These are phyloP conservation scores for Pangasius larnaudii DNA, from an alignment of 2,797 vertebrate genomes.

Conservation along the genomic window DNA sequence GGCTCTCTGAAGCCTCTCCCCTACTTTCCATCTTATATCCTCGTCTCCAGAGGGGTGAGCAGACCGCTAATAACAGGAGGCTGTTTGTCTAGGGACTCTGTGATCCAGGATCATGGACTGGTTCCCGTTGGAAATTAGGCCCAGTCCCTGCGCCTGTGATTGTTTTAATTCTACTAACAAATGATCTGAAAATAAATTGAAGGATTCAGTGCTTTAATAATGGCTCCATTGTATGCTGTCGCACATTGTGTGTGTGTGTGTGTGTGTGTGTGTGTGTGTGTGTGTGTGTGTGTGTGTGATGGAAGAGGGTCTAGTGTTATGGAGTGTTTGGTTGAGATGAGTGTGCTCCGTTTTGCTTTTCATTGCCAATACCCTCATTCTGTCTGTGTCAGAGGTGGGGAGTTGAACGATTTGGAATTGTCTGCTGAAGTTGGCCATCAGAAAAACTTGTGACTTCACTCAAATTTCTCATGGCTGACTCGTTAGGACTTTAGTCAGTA, in stretches of 20 bases:
- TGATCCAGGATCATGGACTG: slow-evolving; percentile 56
- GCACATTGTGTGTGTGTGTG: slow-evolving; percentile 28
- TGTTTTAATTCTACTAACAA: slow-evolving; percentile 68
- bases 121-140: slow-evolving; percentile 60
- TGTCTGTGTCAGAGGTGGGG: not conserved
- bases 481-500: not conserved
- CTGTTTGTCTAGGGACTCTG: slow-evolving; percentile 56
- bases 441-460: not conserved
- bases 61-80: slow-evolving; percentile 61
- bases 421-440: not conserved
- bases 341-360: slow-evolving; percentile 1
- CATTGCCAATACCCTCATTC: not conserved
- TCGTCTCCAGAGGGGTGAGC: slow-evolving; percentile 46
- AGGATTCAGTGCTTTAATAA: slow-evolving; percentile 62
- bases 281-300: slow-evolving; percentile 12
- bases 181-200: slow-evolving; percentile 76
- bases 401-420: not conserved
- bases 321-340: not conserved
- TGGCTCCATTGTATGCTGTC: slow-evolving; percentile 56
- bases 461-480: not conserved
- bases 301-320: slow-evolving; percentile 17
- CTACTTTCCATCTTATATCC: slow-evolving; percentile 42
- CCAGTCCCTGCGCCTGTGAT: slow-evolving; percentile 54
- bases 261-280: slow-evolving; percentile 15
- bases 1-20: slow-evolving; percentile 35